These are phyloP conservation scores for Panthera leo DNA, from an alignment of 2,113 vertebrate genomes.

Conservation along the genomic window DNA sequence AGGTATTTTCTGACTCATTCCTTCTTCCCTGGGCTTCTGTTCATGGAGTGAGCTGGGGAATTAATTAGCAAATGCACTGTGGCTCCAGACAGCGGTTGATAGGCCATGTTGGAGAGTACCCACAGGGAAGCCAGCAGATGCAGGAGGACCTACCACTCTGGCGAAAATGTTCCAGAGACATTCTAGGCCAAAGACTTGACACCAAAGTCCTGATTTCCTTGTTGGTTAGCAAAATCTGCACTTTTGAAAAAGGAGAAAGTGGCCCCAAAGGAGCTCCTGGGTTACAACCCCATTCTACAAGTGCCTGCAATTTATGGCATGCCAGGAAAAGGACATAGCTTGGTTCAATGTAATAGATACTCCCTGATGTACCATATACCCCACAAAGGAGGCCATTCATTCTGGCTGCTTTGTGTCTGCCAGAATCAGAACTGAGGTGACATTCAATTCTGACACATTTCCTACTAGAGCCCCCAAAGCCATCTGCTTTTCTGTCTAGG, in stretches of 20 bases:
- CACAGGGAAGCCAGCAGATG: background rate
- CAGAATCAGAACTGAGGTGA: background rate
- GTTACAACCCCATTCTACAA: background rate
- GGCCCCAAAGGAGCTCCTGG: background rate
- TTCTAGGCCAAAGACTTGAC: background rate
- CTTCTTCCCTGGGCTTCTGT: background rate
- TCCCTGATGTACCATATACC: background rate
- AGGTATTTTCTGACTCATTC: background rate
- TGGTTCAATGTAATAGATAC: background rate
- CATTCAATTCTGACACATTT: slow-evolving; percentile 20
- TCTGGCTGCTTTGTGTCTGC: background rate
- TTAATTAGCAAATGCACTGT: background rate
- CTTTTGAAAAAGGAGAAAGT: background rate
- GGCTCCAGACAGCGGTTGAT: background rate
- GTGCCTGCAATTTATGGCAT: background rate
- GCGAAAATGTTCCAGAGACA: background rate
- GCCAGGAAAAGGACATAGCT: background rate
- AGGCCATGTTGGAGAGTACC: background rate
- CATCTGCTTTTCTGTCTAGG: background rate
- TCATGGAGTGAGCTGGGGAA: accelerated
- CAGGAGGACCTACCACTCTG: background rate
- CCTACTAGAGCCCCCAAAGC: background rate
- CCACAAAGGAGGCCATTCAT: slow-evolving; percentile 18
- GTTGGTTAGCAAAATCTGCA: background rate
- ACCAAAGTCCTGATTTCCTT: background rate